Percentiles rank a stretch among this genome's conserved stretches.
These are phyloP conservation scores for Bradypodion pumilum DNA, from an alignment of 2,797 vertebrate species.

Conservation along the genomic window DNA sequence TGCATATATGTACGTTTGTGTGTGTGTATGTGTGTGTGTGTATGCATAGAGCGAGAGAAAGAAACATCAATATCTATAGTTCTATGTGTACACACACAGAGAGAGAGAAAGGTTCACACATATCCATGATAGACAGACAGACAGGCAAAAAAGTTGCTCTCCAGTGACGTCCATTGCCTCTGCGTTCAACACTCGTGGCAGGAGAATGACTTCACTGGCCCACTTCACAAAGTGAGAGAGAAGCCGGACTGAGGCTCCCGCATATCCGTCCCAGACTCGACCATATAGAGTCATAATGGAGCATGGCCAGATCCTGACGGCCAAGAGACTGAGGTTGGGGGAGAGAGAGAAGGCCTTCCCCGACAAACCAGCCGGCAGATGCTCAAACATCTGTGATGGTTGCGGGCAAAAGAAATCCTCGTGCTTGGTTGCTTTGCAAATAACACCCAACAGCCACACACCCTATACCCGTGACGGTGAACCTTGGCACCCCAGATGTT, in stretches of 20 bases:
- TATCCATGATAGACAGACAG: too few relatives aligned
- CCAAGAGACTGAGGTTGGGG: not conserved
- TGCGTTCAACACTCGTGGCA: not conserved
- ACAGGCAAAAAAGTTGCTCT: not conserved
- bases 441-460: not conserved
- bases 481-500: too few relatives aligned
- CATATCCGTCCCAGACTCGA: not conserved
- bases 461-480: too few relatives aligned
- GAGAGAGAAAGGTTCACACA: too few relatives aligned
- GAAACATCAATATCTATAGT: too few relatives aligned
- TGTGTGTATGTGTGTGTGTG: too few relatives aligned
- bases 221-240: not conserved
- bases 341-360: not conserved
- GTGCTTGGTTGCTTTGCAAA: not conserved
- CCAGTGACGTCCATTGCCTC: accelerated
- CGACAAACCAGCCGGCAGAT: not conserved
- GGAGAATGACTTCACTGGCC: not conserved
- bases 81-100: too few relatives aligned
- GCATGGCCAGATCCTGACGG: not conserved
- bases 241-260: not conserved
- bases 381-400: not conserved
- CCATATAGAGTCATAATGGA: constrained; percentile 38
- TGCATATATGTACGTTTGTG: too few relatives aligned
- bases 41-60: too few relatives aligned
- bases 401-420: not conserved